These are phyloP conservation scores for Cataglyphis hispanica DNA, from an alignment of 1,140 invertebrate genomes.

Conservation along the genomic window DNA sequence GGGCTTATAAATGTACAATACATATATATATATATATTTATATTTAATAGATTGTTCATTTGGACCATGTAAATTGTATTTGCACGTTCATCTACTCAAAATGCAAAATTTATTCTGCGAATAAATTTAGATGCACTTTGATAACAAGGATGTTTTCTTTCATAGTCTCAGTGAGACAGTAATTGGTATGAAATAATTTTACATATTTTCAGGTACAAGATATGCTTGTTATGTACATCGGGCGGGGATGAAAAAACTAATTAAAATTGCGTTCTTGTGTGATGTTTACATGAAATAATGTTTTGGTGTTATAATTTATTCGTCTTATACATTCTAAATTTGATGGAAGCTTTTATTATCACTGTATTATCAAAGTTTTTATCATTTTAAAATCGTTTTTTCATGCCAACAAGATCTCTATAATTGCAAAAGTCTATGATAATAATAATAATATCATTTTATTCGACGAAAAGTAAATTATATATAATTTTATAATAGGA, in stretches of 20 bases:
- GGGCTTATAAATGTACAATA: conserved; percentile 27
- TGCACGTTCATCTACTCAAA: conserved; percentile 35
- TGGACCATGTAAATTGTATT: conserved; percentile 26
- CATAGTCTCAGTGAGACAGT: background rate
- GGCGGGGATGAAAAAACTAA: background rate
- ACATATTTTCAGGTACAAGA: conserved; percentile 71
- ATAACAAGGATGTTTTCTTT: conserved; percentile 50
- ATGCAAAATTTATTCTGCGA: conserved; percentile 26
- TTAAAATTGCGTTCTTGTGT: background rate
- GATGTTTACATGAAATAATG: background rate
- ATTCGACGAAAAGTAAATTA: conserved; percentile 2
- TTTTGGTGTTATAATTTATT: conserved; percentile 16
- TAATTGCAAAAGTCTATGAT: background rate
- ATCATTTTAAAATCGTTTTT: background rate
- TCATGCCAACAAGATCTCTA: background rate
- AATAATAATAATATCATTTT: background rate
- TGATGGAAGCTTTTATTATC: conserved; percentile 54
- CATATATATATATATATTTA: background rate
- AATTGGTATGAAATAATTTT: conserved; percentile 32
- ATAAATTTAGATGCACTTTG: conserved; percentile 28
- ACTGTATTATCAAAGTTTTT: background rate
- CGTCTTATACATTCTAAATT: conserved; percentile 24
- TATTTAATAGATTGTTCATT: conserved; percentile 19
- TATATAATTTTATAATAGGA: background rate
- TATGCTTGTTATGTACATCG: conserved; percentile 66